Evolutionary conservation across 1,140 invertebrate species (phyloP).

Genomic region (Listronotus oregonensis): DNA sequence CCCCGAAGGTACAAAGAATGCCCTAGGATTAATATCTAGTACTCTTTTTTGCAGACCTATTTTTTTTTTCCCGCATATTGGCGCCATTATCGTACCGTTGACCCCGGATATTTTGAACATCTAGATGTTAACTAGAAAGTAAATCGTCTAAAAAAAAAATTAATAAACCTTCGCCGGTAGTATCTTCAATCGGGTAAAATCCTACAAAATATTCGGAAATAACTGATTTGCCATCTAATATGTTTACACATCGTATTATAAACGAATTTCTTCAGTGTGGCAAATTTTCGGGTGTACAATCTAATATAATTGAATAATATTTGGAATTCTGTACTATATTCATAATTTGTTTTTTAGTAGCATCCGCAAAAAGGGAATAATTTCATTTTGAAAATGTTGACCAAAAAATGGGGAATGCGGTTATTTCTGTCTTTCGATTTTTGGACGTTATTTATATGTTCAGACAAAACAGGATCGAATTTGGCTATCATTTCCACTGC

Average conservation of each 20-base stretch:
- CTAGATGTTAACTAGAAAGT: not conserved
- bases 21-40: too few species aligned
- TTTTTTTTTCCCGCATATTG: too few species aligned
- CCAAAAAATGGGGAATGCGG: slow-evolving; percentile 38
- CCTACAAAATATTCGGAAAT: slow-evolving; percentile 36
- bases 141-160: slow-evolving; percentile 16
- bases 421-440: slow-evolving; percentile 1
- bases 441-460: slow-evolving; percentile 31
- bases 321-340: not conserved
- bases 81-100: too few species aligned
- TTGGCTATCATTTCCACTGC: slow-evolving; percentile 42
- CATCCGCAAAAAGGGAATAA: slow-evolving; percentile 34
- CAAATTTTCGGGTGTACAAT: slow-evolving; percentile 39
- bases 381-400: slow-evolving; percentile 44
- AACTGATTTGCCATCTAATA: slow-evolving; percentile 16
- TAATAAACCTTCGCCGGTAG: slow-evolving; percentile 30
- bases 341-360: slow-evolving; percentile 2
- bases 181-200: slow-evolving; percentile 28
- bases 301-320: slow-evolving; percentile 37
- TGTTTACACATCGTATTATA: slow-evolving; percentile 24
- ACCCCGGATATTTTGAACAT: slow-evolving; percentile 45
- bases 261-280: slow-evolving; percentile 37
- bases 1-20: not conserved
- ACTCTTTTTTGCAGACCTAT: too few species aligned
- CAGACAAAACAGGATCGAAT: slow-evolving; percentile 43